Evolutionary conservation across 2,888 invertebrate species (phyloP), one percentile per base, ranked within the genome.

Genomic region (Mesochorus sp.): DNA sequence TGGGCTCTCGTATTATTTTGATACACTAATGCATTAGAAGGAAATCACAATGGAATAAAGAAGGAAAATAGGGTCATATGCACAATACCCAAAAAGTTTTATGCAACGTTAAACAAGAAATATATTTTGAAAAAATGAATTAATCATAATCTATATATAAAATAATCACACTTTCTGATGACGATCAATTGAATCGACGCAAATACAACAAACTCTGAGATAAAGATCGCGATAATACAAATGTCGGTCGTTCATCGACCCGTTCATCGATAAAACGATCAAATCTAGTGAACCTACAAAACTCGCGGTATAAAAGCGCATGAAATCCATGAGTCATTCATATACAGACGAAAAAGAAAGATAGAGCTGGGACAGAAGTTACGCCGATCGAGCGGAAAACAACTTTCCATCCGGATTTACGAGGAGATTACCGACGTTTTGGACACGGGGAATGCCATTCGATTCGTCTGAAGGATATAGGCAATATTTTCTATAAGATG

Each of bases 371-470:
- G 62, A 59, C 61, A 64, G 51, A 73, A 73, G 77, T 73, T 73
- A 28, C 51, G 21, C 42, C 73, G 73, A 57, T 78, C 47, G 62
- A 39, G 51, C 28, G 59, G 64, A 73, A 73, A 73, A 73, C 68
- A 78, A 78, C 77, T 78, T 77, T 62, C 55, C 24, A 73, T 64
- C 34, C 34, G 55, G 62, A 77, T 72, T 77, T 77, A 67, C 47
- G 67, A 72, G 73, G 57, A 44, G 31, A 70, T 78, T 73, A 57
- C 68, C 51, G 73, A 57, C 62, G 21, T 64, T 78, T 68, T 42
- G 42, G 64, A 68, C 62, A 17, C 47, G 49, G 51, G 55, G 34
- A 73, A 73, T 73, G 57, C 34, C 12, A 31, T 59, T 64, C 71
- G 57, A 17, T 73, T 64, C 34, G 49, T 57, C 49, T 42, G 26